phyloP scores from a whole-genome alignment of 2,113 vertebrate genomes.

The Cepphus grylle region DNA sequence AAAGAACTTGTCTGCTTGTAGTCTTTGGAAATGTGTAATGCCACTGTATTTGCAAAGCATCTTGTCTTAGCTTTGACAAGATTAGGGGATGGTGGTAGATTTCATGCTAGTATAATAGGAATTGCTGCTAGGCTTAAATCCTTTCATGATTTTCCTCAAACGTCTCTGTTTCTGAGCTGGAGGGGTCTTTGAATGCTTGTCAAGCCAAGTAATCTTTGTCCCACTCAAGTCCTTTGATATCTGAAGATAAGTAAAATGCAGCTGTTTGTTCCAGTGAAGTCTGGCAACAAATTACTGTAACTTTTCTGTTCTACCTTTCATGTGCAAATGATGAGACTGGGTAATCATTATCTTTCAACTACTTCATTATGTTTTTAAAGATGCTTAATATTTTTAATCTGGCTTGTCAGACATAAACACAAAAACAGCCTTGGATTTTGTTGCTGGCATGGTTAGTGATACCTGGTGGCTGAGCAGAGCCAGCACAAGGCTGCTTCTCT shows the following conservation, averaged over 20 bases:
- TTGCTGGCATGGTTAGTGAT: background rate
- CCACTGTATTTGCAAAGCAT: background rate
- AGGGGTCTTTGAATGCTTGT: constrained; percentile 23
- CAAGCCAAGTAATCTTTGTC: constrained; percentile 26
- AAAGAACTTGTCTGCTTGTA: background rate
- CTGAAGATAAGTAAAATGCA: constrained; percentile 47
- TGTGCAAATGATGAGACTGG: constrained; percentile 42
- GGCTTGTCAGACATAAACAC: constrained; percentile 3
- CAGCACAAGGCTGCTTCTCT: background rate
- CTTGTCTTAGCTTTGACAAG: background rate
- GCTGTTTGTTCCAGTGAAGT: constrained; percentile 31
- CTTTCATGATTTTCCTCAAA: constrained; percentile 29
- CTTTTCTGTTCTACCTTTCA: constrained; percentile 27
- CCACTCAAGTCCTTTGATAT: constrained; percentile 46
- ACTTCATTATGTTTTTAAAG: background rate
- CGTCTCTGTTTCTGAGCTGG: background rate
- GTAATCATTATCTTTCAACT: constrained; percentile 15
- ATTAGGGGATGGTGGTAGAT: background rate
- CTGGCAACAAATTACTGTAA: constrained; percentile 27
- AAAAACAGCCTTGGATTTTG: constrained; percentile 15
- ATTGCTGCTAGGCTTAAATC: constrained; percentile 17
- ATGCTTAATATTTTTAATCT: background rate
- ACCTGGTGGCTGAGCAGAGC: background rate
- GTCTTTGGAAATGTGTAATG: background rate
- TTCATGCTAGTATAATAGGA: background rate